A percentile compares a stretch with the other conserved stretches of the same genome.
phyloP scores from a whole-genome alignment of 2,888 invertebrate genomes.

The Lycophotia porphyrea region DNA sequence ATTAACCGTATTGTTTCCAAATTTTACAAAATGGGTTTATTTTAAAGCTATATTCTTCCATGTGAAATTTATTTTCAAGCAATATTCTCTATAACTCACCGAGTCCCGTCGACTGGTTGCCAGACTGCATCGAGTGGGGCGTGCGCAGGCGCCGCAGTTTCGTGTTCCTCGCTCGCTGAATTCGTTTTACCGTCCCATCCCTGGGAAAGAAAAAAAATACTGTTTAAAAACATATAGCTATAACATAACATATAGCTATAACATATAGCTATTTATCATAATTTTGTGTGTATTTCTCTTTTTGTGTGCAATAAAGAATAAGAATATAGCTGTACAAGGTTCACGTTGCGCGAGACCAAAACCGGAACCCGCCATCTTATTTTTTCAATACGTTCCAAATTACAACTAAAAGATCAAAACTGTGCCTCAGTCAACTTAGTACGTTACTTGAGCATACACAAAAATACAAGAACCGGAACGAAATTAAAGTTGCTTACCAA shows the following conservation, averaged over 20 bases:
- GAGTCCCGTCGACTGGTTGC: constrained; percentile 94
- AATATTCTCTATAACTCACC: constrained; percentile 82
- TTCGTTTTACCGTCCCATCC: constrained; percentile 84
- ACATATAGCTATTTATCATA: too few relatives aligned
- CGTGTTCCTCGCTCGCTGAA: constrained; percentile 76
- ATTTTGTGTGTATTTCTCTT: too few relatives aligned
- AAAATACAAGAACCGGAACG: not conserved
- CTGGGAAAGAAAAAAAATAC: constrained; percentile 66
- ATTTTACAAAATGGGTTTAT: not conserved
- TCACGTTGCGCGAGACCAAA: not conserved
- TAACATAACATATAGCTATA: too few relatives aligned
- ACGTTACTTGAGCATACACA: not conserved
- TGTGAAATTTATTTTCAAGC: not conserved
- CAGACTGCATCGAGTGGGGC: constrained; percentile 94
- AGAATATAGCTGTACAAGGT: not conserved
- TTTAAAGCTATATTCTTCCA: not conserved
- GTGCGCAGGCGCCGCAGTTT: constrained; percentile 91
- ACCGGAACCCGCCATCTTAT: not conserved
- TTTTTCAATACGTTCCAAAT: not conserved
- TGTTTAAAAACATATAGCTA: not conserved
- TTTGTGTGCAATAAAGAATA: too few relatives aligned
- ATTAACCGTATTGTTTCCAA: not conserved
- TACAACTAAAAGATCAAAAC: not conserved
- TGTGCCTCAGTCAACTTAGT: not conserved
- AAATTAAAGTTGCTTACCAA: not conserved